Base-by-base conservation (phyloP, 2,113 vertebrate species). In the Rhinoptilus africanus region DNA sequence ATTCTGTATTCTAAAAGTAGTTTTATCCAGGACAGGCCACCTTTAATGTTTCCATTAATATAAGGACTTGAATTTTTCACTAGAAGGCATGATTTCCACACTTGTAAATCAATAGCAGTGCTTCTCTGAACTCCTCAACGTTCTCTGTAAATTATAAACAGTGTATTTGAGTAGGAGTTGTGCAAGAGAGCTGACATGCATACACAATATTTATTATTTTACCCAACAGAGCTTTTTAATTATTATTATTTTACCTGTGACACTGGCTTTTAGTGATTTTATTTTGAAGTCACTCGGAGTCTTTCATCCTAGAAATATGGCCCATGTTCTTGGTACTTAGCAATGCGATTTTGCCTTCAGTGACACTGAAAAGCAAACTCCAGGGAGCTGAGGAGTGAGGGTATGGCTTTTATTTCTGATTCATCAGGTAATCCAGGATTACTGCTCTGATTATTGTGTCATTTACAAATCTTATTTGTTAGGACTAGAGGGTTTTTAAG, bases 351-450 rank as follows among this genome's bases (percentile, higher is more conserved):
- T 88, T 74, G 35, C 43, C 28, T 60, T 47, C 28, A 60, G 22
- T 47, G 59, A 68, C 28, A 24, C 0, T 73, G 27, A 56, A 77
- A 83, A 80, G 9, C 17, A 72, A 63, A 62, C 20, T 53, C 7
- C 1, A 2, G 3, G 8, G 16, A 1, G 0, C 5, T n/a, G 12
- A 12, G 14, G 10, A 21, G 22, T 13, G 6, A 1, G 28, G 26
- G 6, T 11, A 4, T 37, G 43, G 10, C 3, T 23, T 28, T 89
- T 90, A 71, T 87, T 84, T 51, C 28, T 48, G 23, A 62, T 12
- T 77, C 30, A 6, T 71, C 22, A 73, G 17, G 48, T 53, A 87
- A 77, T 81, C 28, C 13, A 62, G 30, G 30, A 43, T 57, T 62
- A 48, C 8, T 88, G 9, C 2, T 53, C 21, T 69, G 34, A 48